Conservation (phyloP, 2,888 invertebrate species). For the Drosophila suboccidentalis region DNA sequence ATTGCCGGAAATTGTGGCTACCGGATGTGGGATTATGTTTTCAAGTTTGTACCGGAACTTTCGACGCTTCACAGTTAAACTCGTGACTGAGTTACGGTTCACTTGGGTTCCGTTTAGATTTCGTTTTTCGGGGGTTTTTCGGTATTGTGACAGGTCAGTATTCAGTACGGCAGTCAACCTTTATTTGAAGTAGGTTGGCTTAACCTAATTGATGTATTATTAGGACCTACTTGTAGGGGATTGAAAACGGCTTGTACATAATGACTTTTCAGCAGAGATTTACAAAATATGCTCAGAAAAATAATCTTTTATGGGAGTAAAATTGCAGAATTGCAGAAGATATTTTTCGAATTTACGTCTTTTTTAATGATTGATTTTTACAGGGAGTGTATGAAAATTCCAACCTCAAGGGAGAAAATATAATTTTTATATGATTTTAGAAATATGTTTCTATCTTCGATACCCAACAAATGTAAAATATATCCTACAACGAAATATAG, state of each 20-base stretch:
- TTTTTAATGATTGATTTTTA: too few species aligned
- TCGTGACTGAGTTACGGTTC: constrained; percentile 51
- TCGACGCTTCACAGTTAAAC: constrained; percentile 48
- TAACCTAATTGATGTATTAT: constrained; percentile 38
- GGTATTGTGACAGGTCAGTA: constrained; percentile 36
- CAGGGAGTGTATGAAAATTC: too few species aligned
- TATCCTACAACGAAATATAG: too few species aligned
- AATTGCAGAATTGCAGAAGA: too few species aligned
- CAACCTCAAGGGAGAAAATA: too few species aligned
- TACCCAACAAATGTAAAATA: too few species aligned
- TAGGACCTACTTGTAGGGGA: background rate
- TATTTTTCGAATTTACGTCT: too few species aligned
- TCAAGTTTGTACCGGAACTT: constrained; percentile 73
- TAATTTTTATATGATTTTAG: too few species aligned
- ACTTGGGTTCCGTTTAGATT: constrained; percentile 32
- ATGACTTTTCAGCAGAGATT: constrained; percentile 4
- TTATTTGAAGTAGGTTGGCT: constrained; percentile 25
- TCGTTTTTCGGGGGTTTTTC: background rate
- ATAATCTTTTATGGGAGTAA: background rate
- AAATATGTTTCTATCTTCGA: too few species aligned
- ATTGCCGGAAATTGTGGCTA: constrained; percentile 77
- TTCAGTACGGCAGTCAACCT: constrained; percentile 5
- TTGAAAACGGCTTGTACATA: constrained; percentile 1
- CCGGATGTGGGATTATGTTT: constrained; percentile 76
- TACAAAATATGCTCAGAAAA: too few species aligned